Evolutionary conservation across 1,140 invertebrate species (phyloP), one percentile per base, ranked within the genome.

Genomic region (Megalopta genalis): DNA sequence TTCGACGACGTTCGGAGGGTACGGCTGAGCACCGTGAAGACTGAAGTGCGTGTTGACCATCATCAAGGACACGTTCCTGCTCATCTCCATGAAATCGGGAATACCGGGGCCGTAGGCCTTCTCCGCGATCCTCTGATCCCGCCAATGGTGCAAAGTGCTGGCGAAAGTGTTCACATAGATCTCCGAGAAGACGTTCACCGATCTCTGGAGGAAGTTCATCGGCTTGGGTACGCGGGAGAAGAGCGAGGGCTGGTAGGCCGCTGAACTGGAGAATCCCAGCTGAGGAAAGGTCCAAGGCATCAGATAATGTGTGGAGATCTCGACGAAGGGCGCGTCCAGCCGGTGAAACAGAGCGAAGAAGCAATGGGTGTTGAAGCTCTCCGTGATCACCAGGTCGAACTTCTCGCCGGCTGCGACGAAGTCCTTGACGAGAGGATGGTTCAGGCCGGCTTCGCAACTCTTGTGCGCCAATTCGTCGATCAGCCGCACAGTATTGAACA

Each of bases 301-400:
- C 12, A 94, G 74, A 0, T 91, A 86, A 75, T 94, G 94, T 0
- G 94, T 95, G 12, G 94, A 94, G 9, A 96, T 23, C 0, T 89
- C 91, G 1, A 96, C 88, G 2, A 94, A 92, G 0, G 95, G 95
- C 0, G 93, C 93, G 32, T 94, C 85, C 63, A 95, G 93, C 1
- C 74, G 83, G 59, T 90, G 80, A 0, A 89, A 87, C 39, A 96
- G 88, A 10, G 93, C 94, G 52, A 96, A 84, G 81, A 95, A 94
- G 78, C 95, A 96, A 67, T 96, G 95, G 4, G 93, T 94, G 64
- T 94, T 95, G 82, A 96, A 96, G 46, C 93, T 93, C 84, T 96
- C 95, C 0, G 94, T 93, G 9, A 96, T 85, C 2, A 96, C 87
- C 2, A 96, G 32, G 85, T 96, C 95, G 70, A 95, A 96, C 9